Base-by-base conservation (phyloP, 2,888 invertebrate genomes). In the Periphyllus acericola region DNA sequence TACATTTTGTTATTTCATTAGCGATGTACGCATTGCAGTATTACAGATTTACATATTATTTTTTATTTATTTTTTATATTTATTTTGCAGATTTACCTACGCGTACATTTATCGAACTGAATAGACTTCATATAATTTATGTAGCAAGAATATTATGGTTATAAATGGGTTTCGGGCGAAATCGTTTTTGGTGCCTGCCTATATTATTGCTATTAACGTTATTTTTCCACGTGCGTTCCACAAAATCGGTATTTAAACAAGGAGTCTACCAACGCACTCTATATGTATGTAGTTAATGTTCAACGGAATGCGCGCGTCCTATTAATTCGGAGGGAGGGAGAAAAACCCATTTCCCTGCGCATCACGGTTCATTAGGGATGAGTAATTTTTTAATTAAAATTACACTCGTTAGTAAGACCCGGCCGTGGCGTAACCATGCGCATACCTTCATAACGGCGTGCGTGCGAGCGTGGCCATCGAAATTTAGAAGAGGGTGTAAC, bases 351-450 rank as follows among this genome's bases (percentile, higher is more conserved):
- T 60, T 60, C 9, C 60, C 21, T 3, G 25, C 60, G 21, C 21
- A 21, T 19, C 25, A 0, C 60, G 60, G 25, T 60, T 60, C 60
- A 3, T 25, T 6, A 36, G 34, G 34, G 17, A 46, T 6, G 66
- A 81, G 80, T 68, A 29, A 68, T 66, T 81, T 81, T 81, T 81
- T 80, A 80, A 80, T 80, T 80, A 80, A 80, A 80, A 36, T 80
- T 79, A 79, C 79, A 17, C 46, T 46, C 46, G 46, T 46, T 11
- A 11, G 14, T 46, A 14, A n/a, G n/a, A n/a, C n/a, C n/a, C n/a
- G n/a, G n/a, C 46, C 46, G 11, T 46, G 2, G 46, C 9, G 9
- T 46, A 1, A 5, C 46, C 46, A 9, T 9, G 46, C 46, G 14
- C 14, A 46, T 46, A 46, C 19, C 32, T 55, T 8, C 25, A 68